Evolutionary conservation across 1,140 invertebrate species (phyloP), one percentile per base, ranked within the genome.

Genomic region (Drosophila pandora): DNA sequence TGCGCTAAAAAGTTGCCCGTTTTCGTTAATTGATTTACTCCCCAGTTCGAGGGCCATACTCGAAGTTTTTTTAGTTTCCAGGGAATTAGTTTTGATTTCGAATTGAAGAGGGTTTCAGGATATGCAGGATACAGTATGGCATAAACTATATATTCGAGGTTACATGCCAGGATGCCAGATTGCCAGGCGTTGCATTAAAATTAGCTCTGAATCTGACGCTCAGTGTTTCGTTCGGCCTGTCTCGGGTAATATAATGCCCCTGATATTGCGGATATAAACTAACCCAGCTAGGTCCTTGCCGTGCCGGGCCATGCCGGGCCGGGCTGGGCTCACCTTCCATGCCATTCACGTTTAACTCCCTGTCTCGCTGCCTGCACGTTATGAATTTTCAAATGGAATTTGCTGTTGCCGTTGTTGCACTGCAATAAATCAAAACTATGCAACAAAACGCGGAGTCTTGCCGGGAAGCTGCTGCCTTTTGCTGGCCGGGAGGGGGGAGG

Each of bases 351-450:
- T 76, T 52, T 43, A 34, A 58, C 52, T 30, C 32, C 65, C 67
- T 67, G 80, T 76, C 62, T 76, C 58, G 58, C 47, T 65, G 50
- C 50, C 59, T 68, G 64, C 50, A 48, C 54, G 82, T 79, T 87
- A 87, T 87, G 82, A 88, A 87, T 87, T 88, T 87, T 62, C 70
- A 87, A 87, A 88, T 87, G 82, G 79, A 87, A 88, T 87, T 81
- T 63, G 59, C 58, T 62, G 61, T 54, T 22, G 75, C 47, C 62
- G 70, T 56, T 64, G 56, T 72, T 68, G 76, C 59, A 54, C 57
- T 77, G 82, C 80, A 76, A 87, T 87, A 87, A 87, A 87, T 87
- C 82, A 87, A 87, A 87, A 87, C 82, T 87, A 87, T 87, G 83
- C 83, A 87, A 87, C 82, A 82, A 87, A 87, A 87, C 82, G 78